Evolutionary conservation across 2,113 vertebrate genomes (phyloP).

Genomic region (Psittacara wagleri): DNA sequence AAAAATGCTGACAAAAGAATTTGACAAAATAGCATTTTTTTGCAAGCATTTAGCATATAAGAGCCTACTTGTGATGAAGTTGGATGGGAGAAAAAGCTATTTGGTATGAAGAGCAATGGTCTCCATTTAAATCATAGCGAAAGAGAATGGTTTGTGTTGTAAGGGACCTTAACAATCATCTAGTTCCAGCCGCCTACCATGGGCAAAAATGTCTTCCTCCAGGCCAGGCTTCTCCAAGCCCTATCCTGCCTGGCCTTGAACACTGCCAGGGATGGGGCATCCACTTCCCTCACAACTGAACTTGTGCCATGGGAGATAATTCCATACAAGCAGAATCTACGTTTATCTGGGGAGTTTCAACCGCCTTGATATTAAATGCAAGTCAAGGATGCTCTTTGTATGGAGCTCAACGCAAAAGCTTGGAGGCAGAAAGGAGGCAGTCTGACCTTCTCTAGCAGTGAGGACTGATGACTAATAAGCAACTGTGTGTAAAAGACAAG

Average conservation of each 20-base stretch:
- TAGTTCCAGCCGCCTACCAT: not conserved
- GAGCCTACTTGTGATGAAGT: not conserved
- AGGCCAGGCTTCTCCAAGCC: not conserved
- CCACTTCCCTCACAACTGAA: not conserved
- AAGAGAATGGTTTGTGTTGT: not conserved
- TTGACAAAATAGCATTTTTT: not conserved
- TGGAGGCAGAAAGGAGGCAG: not conserved
- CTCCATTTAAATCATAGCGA: not conserved
- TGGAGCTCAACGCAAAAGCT: not conserved
- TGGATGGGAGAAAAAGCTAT: not conserved
- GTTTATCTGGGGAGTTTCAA: not conserved
- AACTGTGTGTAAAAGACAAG: not conserved
- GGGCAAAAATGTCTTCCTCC: not conserved
- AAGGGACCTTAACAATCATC: not conserved
- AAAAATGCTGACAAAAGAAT: slow-evolving; percentile 50
- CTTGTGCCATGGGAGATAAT: not conserved
- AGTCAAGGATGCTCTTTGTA: not conserved
- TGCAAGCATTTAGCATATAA: not conserved
- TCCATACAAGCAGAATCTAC: not conserved
- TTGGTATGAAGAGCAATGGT: not conserved
- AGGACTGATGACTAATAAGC: not conserved
- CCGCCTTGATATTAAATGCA: not conserved
- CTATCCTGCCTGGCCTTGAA: not conserved
- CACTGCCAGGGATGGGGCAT: not conserved
- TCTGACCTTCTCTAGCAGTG: not conserved